phyloP scores from a whole-genome alignment of 2,888 invertebrate genomes.

The Tridacna crocea region DNA sequence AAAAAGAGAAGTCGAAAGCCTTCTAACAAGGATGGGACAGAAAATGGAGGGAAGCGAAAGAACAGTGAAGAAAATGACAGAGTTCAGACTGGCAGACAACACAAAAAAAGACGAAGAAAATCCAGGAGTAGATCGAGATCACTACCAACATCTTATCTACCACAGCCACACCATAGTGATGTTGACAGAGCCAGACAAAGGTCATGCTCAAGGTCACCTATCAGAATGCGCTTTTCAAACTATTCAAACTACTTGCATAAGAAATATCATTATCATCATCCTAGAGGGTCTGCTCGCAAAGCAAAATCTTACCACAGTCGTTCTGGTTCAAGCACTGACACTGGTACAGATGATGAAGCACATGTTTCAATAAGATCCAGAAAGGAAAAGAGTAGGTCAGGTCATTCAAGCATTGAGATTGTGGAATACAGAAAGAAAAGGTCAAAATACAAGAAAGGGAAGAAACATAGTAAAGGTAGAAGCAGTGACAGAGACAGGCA shows the following conservation, averaged over 20 bases:
- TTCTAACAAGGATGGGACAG: slow-evolving; percentile 31
- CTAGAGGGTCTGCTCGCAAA: background rate
- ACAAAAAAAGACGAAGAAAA: background rate
- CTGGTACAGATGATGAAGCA: slow-evolving; percentile 44
- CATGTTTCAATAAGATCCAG: slow-evolving; percentile 50
- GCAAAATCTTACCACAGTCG: background rate
- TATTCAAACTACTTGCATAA: slow-evolving; percentile 44
- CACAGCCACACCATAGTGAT: background rate
- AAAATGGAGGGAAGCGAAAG: slow-evolving; percentile 17
- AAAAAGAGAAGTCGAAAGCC: slow-evolving; percentile 48
- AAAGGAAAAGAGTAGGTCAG: slow-evolving; percentile 49
- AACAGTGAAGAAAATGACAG: slow-evolving; percentile 5
- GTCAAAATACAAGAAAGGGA: slow-evolving; percentile 60
- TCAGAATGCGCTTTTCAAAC: slow-evolving; percentile 31
- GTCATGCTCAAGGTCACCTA: slow-evolving; percentile 45
- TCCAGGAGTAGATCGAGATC: slow-evolving; percentile 18
- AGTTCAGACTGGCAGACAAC: background rate
- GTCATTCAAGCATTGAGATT: slow-evolving; percentile 61
- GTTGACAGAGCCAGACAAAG: slow-evolving; percentile 24
- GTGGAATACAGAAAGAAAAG: slow-evolving; percentile 62
- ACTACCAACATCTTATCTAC: slow-evolving; percentile 8
- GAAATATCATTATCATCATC: slow-evolving; percentile 40
- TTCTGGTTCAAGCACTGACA: slow-evolving; percentile 29
- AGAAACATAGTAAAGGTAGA: slow-evolving; percentile 50
- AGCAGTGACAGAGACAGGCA: slow-evolving; percentile 25